phyloP scores from a whole-genome alignment of 2,113 vertebrate genomes.

The Cavia porcellus region DNA sequence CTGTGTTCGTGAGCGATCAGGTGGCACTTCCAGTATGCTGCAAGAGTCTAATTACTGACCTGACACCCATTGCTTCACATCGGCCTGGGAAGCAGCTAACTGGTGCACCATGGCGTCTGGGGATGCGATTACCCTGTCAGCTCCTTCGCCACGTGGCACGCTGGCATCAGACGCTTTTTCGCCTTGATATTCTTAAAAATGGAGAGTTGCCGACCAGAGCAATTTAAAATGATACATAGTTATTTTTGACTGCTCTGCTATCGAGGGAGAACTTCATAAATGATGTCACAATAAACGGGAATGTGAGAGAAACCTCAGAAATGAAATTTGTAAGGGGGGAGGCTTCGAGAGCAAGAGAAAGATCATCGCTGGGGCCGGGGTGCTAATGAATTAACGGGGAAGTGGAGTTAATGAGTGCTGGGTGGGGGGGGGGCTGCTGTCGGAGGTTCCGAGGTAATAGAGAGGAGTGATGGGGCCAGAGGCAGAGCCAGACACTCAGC shows the following conservation, averaged over 20 bases:
- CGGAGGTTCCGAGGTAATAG: conserved; percentile 69
- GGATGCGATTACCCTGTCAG: conserved; percentile 67
- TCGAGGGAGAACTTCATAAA: conserved; percentile 74
- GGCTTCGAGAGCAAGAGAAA: neutral
- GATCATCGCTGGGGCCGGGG: conserved; percentile 21
- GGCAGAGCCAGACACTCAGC: neutral
- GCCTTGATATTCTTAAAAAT: conserved; percentile 78
- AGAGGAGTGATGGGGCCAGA: conserved; percentile 76
- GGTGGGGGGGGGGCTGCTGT: conserved; percentile 77
- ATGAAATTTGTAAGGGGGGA: conserved; percentile 65
- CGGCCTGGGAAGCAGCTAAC: conserved; percentile 53
- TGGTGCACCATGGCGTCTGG: conserved; percentile 57
- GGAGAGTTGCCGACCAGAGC: conserved; percentile 65
- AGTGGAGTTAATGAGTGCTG: conserved; percentile 63
- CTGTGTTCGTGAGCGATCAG: conserved; percentile 51
- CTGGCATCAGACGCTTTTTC: conserved; percentile 56
- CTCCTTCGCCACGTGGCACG: conserved; percentile 69
- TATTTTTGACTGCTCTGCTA: conserved; percentile 75
- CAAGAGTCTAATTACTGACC: conserved; percentile 74
- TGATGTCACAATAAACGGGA: conserved; percentile 76
- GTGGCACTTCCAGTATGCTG: conserved; percentile 77
- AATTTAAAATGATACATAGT: conserved; percentile 75
- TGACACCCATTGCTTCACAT: conserved; percentile 74
- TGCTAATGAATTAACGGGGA: conserved; percentile 81
- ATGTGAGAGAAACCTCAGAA: conserved; percentile 73